These are phyloP conservation scores for Nomada hirtipes DNA, from an alignment of 2,888 invertebrate species.

Conservation along the genomic window DNA sequence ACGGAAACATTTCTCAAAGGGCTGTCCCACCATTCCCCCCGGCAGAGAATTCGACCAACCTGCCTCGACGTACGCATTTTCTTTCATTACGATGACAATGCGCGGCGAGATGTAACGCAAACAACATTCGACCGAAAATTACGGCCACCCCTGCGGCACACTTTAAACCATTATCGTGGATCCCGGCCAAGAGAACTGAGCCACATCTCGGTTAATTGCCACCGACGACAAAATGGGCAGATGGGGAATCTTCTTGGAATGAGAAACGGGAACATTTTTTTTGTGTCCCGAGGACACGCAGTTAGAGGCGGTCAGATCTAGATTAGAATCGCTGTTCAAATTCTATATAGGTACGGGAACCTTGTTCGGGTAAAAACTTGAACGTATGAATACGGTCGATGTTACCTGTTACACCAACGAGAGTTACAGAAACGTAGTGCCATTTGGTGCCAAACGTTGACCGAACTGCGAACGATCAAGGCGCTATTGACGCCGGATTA, in stretches of 20 bases:
- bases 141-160: slow-evolving; percentile 23
- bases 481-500: neutral
- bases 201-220: slow-evolving; percentile 3
- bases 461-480: neutral
- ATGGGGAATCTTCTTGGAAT: neutral
- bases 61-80: neutral
- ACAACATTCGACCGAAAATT: slow-evolving; percentile 40
- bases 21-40: slow-evolving; percentile 50
- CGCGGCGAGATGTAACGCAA: slow-evolving; percentile 34
- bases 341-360: neutral
- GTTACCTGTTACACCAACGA: neutral
- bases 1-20: slow-evolving; percentile 54
- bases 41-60: slow-evolving; percentile 21
- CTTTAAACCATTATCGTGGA: slow-evolving; percentile 41
- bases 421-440: neutral
- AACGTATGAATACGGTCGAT: neutral
- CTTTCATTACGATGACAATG: slow-evolving; percentile 50
- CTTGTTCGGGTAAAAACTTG: neutral
- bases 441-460: neutral
- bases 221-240: neutral
- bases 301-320: neutral
- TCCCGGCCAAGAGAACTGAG: neutral
- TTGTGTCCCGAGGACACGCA: neutral
- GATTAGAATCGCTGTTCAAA: neutral
- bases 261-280: neutral